phyloP scores from a whole-genome alignment of 2,888 invertebrate genomes.

The Arenicola marina region DNA sequence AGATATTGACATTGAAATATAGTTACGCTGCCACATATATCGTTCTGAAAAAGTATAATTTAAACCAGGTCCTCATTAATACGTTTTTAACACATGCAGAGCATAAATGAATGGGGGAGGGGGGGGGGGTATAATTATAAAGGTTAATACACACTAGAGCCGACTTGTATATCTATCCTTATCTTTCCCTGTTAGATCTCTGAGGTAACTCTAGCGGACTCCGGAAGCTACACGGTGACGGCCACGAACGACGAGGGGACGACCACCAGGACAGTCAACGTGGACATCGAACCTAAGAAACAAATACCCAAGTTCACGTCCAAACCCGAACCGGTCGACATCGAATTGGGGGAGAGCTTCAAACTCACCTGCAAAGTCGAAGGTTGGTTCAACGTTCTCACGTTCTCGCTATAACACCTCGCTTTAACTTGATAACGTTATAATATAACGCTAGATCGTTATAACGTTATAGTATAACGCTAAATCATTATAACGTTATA shows the following conservation, averaged over 20 bases:
- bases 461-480: too few relatives aligned
- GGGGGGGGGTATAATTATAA: conserved; percentile 13
- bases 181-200: not conserved
- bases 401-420: too few relatives aligned
- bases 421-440: too few relatives aligned
- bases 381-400: conserved; percentile 10
- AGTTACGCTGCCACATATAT: too few relatives aligned
- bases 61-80: too few relatives aligned
- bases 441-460: too few relatives aligned
- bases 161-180: conserved; percentile 1
- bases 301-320: conserved; percentile 4
- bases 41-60: too few relatives aligned
- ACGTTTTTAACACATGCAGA: too few relatives aligned
- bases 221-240: conserved; percentile 24
- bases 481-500: too few relatives aligned
- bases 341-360: conserved; percentile 16
- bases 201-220: not conserved
- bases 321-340: conserved; percentile 5
- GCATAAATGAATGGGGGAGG: too few relatives aligned
- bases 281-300: conserved; percentile 11
- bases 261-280: conserved; percentile 13
- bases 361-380: conserved; percentile 17
- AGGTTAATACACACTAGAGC: not conserved
- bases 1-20: too few relatives aligned
- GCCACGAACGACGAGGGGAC: conserved; percentile 34